A percentile compares a stretch with the other conserved stretches of the same genome.
These are phyloP conservation scores for Agrilus cyanescens DNA, from an alignment of 2,888 invertebrate genomes.

Conservation along the genomic window DNA sequence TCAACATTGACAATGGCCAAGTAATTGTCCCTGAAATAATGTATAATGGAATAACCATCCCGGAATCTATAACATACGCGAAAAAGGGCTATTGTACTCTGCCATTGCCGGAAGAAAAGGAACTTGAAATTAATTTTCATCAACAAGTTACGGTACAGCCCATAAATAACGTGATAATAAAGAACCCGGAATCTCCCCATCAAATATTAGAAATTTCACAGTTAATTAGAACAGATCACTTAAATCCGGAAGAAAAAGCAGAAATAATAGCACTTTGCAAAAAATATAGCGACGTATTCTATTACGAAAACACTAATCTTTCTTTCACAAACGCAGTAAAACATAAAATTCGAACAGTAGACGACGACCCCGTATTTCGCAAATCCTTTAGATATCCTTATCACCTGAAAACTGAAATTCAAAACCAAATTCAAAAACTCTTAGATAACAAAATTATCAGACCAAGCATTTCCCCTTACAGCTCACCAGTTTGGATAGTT, in stretches of 20 bases:
- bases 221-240: slow-evolving; percentile 2
- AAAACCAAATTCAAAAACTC: slow-evolving; percentile 1
- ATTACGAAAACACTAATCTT: slow-evolving; percentile 4
- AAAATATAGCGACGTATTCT: slow-evolving; percentile 2
- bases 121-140: slow-evolving; percentile 2
- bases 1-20: slow-evolving; percentile 4
- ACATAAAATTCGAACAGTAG: slow-evolving; percentile 5
- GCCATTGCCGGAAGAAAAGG: neutral
- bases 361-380: slow-evolving; percentile 1
- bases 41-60: neutral
- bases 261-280: slow-evolving; percentile 1
- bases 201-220: slow-evolving; percentile 1
- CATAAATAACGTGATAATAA: neutral
- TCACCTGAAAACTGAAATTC: neutral
- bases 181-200: neutral
- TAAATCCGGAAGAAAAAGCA: slow-evolving; percentile 2
- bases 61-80: slow-evolving; percentile 1
- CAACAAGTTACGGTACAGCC: too few species aligned
- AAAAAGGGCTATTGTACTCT: slow-evolving; percentile 3
- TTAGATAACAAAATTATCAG: slow-evolving; percentile 6
- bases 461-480: slow-evolving; percentile 7
- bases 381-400: slow-evolving; percentile 1
- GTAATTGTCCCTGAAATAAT: slow-evolving; percentile 1
- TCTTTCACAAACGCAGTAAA: slow-evolving; percentile 5
- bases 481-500: neutral